Percentiles rank a stretch among this genome's conserved stretches.
Conservation (phyloP, 30 jellyfish, hydroid and myxozoan species). For the Turritopsis dohrnii region DNA sequence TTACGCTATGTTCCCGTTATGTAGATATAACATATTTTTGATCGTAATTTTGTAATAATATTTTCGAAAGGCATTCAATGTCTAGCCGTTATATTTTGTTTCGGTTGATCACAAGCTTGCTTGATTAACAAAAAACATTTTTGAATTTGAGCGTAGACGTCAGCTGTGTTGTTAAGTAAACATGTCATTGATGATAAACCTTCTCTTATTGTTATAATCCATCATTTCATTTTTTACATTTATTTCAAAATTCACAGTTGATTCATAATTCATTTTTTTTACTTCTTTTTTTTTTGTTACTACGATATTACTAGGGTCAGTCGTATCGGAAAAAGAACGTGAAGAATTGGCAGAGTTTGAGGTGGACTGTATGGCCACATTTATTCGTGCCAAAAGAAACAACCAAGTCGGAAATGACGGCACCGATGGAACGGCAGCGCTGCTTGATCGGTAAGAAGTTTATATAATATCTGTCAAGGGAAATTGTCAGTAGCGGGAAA, state of each 20-base stretch:
- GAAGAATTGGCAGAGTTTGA: slow-evolving; percentile 5
- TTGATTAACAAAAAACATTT: no score
- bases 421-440: neutral
- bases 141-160: no score
- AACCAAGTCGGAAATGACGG: neutral
- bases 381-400: neutral
- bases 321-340: neutral
- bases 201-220: no score
- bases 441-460: neutral
- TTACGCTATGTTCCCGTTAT: no score
- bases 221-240: no score
- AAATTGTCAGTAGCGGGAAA: neutral
- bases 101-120: no score
- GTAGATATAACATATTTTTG: neutral
- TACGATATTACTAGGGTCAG: neutral
- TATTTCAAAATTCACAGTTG: neutral
- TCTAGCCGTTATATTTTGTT: no score
- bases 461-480: neutral
- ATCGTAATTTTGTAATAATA: no score
- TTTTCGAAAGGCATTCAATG: no score
- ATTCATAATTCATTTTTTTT: neutral
- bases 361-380: neutral
- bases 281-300: neutral
- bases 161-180: no score
- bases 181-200: no score